Conservation (phyloP, 1,140 invertebrate genomes). For the Papilio helenus region DNA sequence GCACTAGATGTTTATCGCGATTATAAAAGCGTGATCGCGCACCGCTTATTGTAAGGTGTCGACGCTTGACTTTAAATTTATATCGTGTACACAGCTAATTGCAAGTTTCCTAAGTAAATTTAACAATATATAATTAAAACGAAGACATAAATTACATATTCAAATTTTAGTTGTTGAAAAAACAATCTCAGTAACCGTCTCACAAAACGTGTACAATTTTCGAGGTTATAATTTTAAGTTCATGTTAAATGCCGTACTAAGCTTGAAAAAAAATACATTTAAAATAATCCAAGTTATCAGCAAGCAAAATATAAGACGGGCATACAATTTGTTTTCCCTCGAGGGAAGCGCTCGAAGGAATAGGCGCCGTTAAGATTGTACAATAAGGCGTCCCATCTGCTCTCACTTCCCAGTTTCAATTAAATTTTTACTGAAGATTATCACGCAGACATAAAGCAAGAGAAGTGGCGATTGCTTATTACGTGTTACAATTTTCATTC, state of each 20-base stretch:
- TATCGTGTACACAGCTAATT: neutral
- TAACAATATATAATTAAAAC: constrained; percentile 10
- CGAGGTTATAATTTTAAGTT: no score
- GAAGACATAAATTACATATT: neutral
- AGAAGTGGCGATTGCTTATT: constrained; percentile 50
- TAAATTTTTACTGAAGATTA: constrained; percentile 83
- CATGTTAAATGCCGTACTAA: neutral
- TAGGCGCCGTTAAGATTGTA: constrained; percentile 46
- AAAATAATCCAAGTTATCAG: constrained; percentile 35
- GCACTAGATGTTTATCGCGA: constrained; percentile 62
- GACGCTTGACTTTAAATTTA: constrained; percentile 22
- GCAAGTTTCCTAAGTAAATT: neutral
- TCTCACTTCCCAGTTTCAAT: constrained; percentile 77
- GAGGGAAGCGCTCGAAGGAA: constrained; percentile 39
- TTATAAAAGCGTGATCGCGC: constrained; percentile 46
- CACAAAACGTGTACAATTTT: neutral
- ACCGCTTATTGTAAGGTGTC: constrained; percentile 27
- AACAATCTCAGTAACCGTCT: neutral
- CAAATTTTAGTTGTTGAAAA: neutral
- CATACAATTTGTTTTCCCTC: constrained; percentile 19
- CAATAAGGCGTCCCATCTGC: constrained; percentile 70
- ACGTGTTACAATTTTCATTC: constrained; percentile 48
- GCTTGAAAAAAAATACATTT: neutral
- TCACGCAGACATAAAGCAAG: constrained; percentile 76
- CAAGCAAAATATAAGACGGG: constrained; percentile 33